phyloP scores from a whole-genome alignment of 2,888 invertebrate genomes.

The Chorisops tibialis region DNA sequence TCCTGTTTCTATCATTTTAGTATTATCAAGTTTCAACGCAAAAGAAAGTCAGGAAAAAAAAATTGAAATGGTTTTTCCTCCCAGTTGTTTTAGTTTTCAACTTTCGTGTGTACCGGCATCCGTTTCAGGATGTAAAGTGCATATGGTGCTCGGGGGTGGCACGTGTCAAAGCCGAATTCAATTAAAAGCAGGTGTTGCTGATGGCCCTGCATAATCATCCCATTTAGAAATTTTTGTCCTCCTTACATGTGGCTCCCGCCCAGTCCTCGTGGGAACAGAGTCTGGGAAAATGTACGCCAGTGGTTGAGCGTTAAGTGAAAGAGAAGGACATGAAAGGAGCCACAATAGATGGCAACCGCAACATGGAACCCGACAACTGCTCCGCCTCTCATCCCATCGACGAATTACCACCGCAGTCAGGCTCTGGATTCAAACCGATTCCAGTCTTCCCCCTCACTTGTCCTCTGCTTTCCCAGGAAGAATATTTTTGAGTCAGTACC shows the following conservation, averaged over 20 bases:
- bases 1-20: too few relatives aligned
- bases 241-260: background rate
- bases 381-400: background rate
- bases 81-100: too few relatives aligned
- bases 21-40: too few relatives aligned
- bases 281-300: background rate
- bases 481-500: background rate
- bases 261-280: background rate
- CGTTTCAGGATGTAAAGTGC: slow-evolving; percentile 30
- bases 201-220: slow-evolving; percentile 36
- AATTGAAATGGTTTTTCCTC: too few relatives aligned
- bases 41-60: too few relatives aligned
- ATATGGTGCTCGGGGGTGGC: slow-evolving; percentile 31
- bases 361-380: slow-evolving; percentile 27
- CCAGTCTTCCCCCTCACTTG: background rate
- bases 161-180: slow-evolving; percentile 41
- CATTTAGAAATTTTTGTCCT: slow-evolving; percentile 26
- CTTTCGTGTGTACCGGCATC: too few relatives aligned
- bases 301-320: slow-evolving; percentile 14
- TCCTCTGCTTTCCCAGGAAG: background rate
- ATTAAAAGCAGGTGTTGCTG: slow-evolving; percentile 50
- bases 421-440: slow-evolving; percentile 9
- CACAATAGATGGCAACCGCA: slow-evolving; percentile 32
- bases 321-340: slow-evolving; percentile 19
- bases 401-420: slow-evolving; percentile 26